Evolutionary conservation across 2,797 vertebrate genomes (phyloP).

Genomic region (Sebastes paucispinis): DNA sequence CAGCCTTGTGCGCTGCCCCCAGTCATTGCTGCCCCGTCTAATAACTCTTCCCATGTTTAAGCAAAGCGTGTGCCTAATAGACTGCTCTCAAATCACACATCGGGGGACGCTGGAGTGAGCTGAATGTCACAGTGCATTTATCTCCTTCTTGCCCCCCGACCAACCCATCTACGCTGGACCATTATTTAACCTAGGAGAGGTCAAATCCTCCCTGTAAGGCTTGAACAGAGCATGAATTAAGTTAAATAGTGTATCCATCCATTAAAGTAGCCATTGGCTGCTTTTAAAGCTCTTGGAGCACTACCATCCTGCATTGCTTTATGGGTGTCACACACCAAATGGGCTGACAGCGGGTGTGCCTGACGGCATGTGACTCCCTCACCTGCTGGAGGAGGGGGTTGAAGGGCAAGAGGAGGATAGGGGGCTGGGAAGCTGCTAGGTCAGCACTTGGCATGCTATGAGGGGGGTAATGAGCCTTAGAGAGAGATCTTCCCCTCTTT

Average conservation of each 20-base stretch:
- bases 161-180: constrained; percentile 64
- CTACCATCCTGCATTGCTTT: constrained; percentile 53
- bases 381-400: constrained; percentile 61
- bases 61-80: constrained; percentile 74
- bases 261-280: constrained; percentile 63
- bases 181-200: constrained; percentile 81
- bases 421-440: constrained; percentile 62
- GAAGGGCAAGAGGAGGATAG: constrained; percentile 66
- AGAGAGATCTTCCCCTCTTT: constrained; percentile 45
- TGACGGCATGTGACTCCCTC: constrained; percentile 57
- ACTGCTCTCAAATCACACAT: constrained; percentile 78
- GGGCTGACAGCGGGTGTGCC: constrained; percentile 45
- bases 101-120: constrained; percentile 69
- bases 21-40: constrained; percentile 70
- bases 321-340: constrained; percentile 63
- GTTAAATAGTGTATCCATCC: constrained; percentile 65
- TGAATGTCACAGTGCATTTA: constrained; percentile 78
- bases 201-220: constrained; percentile 75
- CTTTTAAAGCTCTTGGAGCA: constrained; percentile 56
- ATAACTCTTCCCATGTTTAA: constrained; percentile 80
- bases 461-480: constrained; percentile 74
- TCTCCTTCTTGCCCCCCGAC: constrained; percentile 67
- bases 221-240: constrained; percentile 67
- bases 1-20: constrained; percentile 41
- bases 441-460: constrained; percentile 74